These are phyloP conservation scores for Bombus haemorrhoidalis DNA, from an alignment of 1,140 invertebrate species.

Conservation along the genomic window DNA sequence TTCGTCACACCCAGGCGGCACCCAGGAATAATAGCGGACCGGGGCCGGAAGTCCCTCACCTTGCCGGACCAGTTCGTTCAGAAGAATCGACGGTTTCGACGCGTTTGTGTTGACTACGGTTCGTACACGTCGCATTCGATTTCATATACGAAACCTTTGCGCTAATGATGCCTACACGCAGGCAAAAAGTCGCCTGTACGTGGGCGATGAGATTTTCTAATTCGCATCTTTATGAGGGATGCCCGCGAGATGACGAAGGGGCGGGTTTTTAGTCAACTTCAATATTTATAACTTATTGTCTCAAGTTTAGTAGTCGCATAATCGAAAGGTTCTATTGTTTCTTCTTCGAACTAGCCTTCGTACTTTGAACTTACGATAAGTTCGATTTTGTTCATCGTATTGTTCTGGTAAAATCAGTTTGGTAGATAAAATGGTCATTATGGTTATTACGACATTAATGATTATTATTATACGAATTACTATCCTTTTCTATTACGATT, in stretches of 20 bases:
- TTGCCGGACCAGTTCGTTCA: slow-evolving; percentile 56
- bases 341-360: too few relatives aligned
- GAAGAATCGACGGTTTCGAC: slow-evolving; percentile 71
- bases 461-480: too few relatives aligned
- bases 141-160: slow-evolving; percentile 55
- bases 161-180: slow-evolving; percentile 79
- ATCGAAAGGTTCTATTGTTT: background rate
- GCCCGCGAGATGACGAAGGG: slow-evolving; percentile 35
- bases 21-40: slow-evolving; percentile 73
- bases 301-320: slow-evolving; percentile 65
- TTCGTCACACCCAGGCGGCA: slow-evolving; percentile 75
- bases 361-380: too few relatives aligned
- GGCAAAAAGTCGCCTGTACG: slow-evolving; percentile 68
- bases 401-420: too few relatives aligned
- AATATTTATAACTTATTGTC: slow-evolving; percentile 82
- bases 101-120: slow-evolving; percentile 27
- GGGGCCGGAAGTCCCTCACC: slow-evolving; percentile 75
- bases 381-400: too few relatives aligned
- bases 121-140: slow-evolving; percentile 34
- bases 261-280: slow-evolving; percentile 69
- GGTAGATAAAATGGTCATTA: too few relatives aligned
- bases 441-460: too few relatives aligned
- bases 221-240: slow-evolving; percentile 55
- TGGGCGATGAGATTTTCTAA: slow-evolving; percentile 78
- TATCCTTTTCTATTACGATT: too few relatives aligned